A percentile compares a stretch with the other conserved stretches of the same genome.
Evolutionary conservation across 2,888 invertebrate genomes (phyloP).

Genomic region (Petrophora chlorosata): DNA sequence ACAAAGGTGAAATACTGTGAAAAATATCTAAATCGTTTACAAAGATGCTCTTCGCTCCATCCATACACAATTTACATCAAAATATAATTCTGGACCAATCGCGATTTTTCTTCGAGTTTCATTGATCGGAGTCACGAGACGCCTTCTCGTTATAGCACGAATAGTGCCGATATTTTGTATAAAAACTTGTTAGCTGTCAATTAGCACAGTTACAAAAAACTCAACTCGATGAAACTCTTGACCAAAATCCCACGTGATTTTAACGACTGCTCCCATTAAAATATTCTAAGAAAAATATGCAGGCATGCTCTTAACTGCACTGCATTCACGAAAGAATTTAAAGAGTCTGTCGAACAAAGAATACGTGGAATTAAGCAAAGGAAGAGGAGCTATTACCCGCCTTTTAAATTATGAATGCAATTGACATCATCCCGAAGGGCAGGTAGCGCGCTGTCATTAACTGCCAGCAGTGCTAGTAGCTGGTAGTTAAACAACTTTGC

Average conservation of each 20-base stretch:
- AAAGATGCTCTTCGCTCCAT: too few relatives aligned
- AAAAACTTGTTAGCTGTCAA: too few relatives aligned
- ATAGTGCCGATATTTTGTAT: too few relatives aligned
- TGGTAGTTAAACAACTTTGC: slow-evolving; percentile 54
- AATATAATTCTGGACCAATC: not conserved
- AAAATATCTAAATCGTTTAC: too few relatives aligned
- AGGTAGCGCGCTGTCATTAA: slow-evolving; percentile 41
- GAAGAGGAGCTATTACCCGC: slow-evolving; percentile 44
- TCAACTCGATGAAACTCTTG: not conserved
- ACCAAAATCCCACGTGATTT: slow-evolving; percentile 5
- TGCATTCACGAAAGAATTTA: slow-evolving; percentile 18
- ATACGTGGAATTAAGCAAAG: slow-evolving; percentile 23
- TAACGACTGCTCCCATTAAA: slow-evolving; percentile 4
- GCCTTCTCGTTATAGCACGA: too few relatives aligned
- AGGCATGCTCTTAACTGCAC: slow-evolving; percentile 1
- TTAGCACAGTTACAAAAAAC: not conserved
- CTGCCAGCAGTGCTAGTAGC: slow-evolving; percentile 18
- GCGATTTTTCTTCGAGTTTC: not conserved
- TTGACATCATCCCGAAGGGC: slow-evolving; percentile 45
- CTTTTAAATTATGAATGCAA: slow-evolving; percentile 52
- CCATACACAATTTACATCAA: not conserved
- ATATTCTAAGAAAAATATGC: slow-evolving; percentile 3
- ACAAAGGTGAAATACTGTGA: too few relatives aligned
- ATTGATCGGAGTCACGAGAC: not conserved
- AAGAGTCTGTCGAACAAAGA: slow-evolving; percentile 18